These are phyloP conservation scores for Leptogaster cylindrica DNA, from an alignment of 2,888 invertebrate species.

Conservation along the genomic window DNA sequence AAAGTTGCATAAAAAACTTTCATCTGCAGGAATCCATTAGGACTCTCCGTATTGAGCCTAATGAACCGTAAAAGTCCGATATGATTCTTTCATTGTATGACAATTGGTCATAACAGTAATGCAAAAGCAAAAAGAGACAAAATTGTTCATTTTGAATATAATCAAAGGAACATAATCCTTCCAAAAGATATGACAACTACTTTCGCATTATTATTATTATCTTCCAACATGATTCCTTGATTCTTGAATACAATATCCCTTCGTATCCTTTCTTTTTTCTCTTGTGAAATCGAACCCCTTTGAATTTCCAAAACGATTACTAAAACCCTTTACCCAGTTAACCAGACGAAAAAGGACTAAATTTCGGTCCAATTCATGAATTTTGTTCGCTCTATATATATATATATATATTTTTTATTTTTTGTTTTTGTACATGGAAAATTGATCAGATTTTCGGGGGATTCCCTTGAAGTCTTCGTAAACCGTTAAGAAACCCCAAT, in stretches of 20 bases:
- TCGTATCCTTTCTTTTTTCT: not conserved
- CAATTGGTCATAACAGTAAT: constrained; percentile 27
- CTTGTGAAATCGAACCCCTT: no score
- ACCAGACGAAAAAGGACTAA: constrained; percentile 23
- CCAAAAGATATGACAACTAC: constrained; percentile 22
- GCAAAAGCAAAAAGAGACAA: no score
- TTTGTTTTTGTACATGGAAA: constrained; percentile 6
- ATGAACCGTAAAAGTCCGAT: constrained; percentile 28
- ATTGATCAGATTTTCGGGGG: constrained; percentile 15
- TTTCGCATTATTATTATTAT: constrained; percentile 27
- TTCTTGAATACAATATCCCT: not conserved
- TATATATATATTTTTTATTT: no score
- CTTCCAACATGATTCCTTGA: constrained; percentile 17
- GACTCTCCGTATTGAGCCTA: constrained; percentile 6
- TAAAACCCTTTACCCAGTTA: constrained; percentile 22
- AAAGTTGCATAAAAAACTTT: constrained; percentile 13
- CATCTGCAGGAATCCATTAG: constrained; percentile 29
- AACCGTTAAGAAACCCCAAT: not conserved
- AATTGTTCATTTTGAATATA: constrained; percentile 21
- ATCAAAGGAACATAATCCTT: constrained; percentile 21
- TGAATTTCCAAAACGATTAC: constrained; percentile 9
- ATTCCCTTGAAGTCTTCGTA: not conserved
- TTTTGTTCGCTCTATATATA: no score
- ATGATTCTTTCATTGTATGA: constrained; percentile 31
- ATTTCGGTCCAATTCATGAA: constrained; percentile 22